Base-by-base conservation (phyloP, 2,797 vertebrate species). In the Tapera naevia region DNA sequence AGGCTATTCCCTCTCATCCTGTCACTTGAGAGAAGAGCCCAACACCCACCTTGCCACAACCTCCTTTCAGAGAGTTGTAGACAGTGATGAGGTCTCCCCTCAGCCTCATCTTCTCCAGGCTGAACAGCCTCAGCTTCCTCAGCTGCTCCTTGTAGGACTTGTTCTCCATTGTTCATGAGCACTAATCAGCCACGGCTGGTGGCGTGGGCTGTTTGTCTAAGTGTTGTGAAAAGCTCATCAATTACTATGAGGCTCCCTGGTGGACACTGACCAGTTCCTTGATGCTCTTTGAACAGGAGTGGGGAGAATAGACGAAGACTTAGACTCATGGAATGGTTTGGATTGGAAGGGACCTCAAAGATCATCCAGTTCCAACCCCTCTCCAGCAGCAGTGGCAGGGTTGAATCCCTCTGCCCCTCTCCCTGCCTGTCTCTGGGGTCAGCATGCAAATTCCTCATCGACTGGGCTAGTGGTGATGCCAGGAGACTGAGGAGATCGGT, bases 361-460 rank as follows among this genome's bases (percentile, higher is more conserved):
- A 7, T 18, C 45, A 45, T 45, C 45, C 17, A 45, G 45, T 45
- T 45, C 45, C 45, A 45, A 19, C 45, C 45, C 45, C 45, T 13
- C 48, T 43, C 28, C 70, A 17, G 60, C 41, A 22, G 53, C 25
- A 30, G 21, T 18, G 54, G 7, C 23, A 12, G 53, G 45, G 73
- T 60, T 37, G 64, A 18, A 11, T 19, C 72, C 50, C 72, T 54
- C 56, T 70, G 35, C 43, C 41, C 9, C 0, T 8, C 18, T 76
- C 71, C 74, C 75, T 88, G 88, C 51, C 57, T 56, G 33, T 22
- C 60, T 15, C 28, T 48, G 73, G 43, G 79, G 9, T 6, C 51
- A 48, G 35, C 1, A 1, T 45, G 46, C 41, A 17, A 5, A 35
- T 8, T 57, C 41, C 78, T 33, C 10, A n/a, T 1, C 0, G 0